These are phyloP conservation scores for Gadopsis bispinosus DNA, from an alignment of 2,797 vertebrate species.

Conservation along the genomic window DNA sequence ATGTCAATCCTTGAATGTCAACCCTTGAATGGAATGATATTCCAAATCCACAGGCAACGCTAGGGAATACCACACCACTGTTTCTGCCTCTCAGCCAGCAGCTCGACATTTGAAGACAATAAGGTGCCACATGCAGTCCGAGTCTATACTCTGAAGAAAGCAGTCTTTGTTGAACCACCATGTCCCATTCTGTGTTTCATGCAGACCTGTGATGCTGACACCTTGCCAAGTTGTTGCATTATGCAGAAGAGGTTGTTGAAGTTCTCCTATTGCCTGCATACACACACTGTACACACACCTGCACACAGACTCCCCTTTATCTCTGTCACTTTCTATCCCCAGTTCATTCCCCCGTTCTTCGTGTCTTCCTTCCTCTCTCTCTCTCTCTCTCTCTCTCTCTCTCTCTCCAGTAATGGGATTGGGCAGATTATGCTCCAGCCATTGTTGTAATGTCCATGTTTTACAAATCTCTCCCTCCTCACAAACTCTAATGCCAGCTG, in stretches of 20 bases:
- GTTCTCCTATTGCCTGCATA: not conserved
- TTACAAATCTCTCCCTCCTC: conserved; percentile 76
- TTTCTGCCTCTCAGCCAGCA: not conserved
- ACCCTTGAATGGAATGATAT: too few species aligned
- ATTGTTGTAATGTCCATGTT: conserved; percentile 81
- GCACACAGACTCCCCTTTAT: conserved; percentile 6
- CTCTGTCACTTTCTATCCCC: conserved; percentile 2
- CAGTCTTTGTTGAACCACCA: not conserved
- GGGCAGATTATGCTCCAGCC: conserved; percentile 73
- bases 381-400: conserved; percentile 22
- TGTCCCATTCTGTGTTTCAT: not conserved
- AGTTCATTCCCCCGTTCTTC: not conserved
- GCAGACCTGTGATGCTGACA: not conserved
- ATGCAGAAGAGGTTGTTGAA: conserved; percentile 13
- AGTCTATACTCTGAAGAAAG: not conserved
- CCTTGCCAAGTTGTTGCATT: not conserved
- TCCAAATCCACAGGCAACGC: too few species aligned
- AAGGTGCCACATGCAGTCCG: not conserved
- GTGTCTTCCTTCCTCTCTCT: conserved; percentile 19
- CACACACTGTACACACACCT: conserved; percentile 4
- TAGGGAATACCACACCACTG: not conserved
- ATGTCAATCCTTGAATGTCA: too few species aligned
- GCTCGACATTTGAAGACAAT: not conserved
- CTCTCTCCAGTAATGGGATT: conserved; percentile 73
- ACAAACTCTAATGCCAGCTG: conserved; percentile 57